Base-by-base conservation (phyloP, 2,888 invertebrate species). In the Formica aserva region DNA sequence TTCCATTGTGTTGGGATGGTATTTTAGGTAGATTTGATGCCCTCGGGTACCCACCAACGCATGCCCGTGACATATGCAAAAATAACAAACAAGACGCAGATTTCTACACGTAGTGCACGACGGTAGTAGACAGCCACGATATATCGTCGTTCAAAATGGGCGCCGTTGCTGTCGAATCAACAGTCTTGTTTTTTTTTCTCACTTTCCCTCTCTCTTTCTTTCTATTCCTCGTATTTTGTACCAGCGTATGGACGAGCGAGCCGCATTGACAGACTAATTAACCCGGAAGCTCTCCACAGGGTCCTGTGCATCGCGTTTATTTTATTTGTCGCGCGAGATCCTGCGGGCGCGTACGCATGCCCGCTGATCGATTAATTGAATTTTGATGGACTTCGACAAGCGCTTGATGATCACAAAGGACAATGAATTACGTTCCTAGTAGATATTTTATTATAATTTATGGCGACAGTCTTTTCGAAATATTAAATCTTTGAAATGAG, bases 221-320 rank as follows among this genome's bases (percentile, higher is more conserved):
- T 74, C 26, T 11, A 1, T 11, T 26, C 8, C n/a, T 48, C 48
- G 32, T 45, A 38, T 77, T 62, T 65, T 45, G 22, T n/a, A 26
- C 22, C 3, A 48, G 63, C 57, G 55, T 62, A 35, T 38, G 35
- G 2, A 13, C 76, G 63, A 69, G 63, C 66, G 35, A 63, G 38
- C 6, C 60, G 65, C 82, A 85, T 82, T 71, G 82, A 82, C 82
- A 85, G 82, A 77, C 85, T 85, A 85, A 85, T 85, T 85, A 85
- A 85, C 38, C 76, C 85, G 77, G 85, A 57, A 84, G 52, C 69
- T 45, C 66, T 74, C 48, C 72, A 67, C 74, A 22, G 52, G 38
- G 22, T 67, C 13, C 67, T 32, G 35, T 18, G 22, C 55, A 13
- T 6, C 52, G 55, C 22, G 69, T 82, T 82, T 82, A 75, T 84